Evolutionary conservation across 2,888 invertebrate genomes (phyloP).

Genomic region (Mycalesis mineus): DNA sequence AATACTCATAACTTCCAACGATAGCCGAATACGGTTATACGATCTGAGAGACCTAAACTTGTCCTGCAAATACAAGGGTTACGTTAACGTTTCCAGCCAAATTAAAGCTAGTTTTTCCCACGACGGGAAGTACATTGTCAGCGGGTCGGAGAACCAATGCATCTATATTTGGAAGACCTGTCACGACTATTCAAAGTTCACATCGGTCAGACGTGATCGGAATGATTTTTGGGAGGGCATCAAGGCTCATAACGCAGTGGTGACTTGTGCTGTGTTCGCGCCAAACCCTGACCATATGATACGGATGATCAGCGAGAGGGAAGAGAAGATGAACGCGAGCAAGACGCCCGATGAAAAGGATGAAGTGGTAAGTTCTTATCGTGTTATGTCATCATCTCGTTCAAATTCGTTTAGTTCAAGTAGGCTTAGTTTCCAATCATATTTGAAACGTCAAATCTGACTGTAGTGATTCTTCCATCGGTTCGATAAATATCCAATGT

Average conservation of each 20-base stretch:
- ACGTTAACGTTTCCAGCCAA: slow-evolving; percentile 96
- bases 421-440: too few species aligned
- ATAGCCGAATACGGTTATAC: slow-evolving; percentile 96
- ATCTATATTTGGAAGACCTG: slow-evolving; percentile 99
- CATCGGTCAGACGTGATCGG: slow-evolving; percentile 92
- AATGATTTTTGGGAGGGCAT: slow-evolving; percentile 98
- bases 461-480: too few species aligned
- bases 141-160: slow-evolving; percentile 98
- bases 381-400: too few species aligned
- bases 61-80: slow-evolving; percentile 95
- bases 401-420: too few species aligned
- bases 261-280: slow-evolving; percentile 98
- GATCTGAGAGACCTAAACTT: slow-evolving; percentile 95
- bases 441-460: too few species aligned
- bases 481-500: too few species aligned
- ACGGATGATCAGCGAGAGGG: slow-evolving; percentile 81
- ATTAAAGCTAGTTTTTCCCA: slow-evolving; percentile 98
- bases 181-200: slow-evolving; percentile 96
- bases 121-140: slow-evolving; percentile 97
- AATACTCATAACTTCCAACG: slow-evolving; percentile 97
- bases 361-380: slow-evolving; percentile 50
- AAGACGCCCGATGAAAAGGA: slow-evolving; percentile 43
- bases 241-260: slow-evolving; percentile 93
- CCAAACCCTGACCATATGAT: slow-evolving; percentile 96
- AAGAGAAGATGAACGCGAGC: slow-evolving; percentile 53